Percentiles rank a stretch among this genome's conserved stretches.
Evolutionary conservation across 2,888 invertebrate genomes (phyloP).

Genomic region (Escarpia spicata): DNA sequence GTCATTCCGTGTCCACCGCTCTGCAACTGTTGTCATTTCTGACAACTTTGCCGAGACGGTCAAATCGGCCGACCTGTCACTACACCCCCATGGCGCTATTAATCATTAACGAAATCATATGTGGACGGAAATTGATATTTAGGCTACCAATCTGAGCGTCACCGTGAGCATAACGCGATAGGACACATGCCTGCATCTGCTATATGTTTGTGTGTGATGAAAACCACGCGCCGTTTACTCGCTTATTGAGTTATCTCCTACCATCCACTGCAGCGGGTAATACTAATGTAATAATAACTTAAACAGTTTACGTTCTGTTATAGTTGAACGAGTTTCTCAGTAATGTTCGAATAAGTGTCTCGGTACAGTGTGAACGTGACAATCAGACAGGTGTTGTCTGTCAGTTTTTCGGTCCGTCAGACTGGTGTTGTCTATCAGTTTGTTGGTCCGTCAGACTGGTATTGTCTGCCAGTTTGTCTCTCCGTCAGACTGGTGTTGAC

Average conservation of each 20-base stretch:
- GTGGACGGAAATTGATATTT: not conserved
- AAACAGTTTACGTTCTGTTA: not conserved
- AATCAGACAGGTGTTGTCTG: no score
- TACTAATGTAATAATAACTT: not conserved
- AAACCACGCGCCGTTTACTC: not conserved
- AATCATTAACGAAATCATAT: not conserved
- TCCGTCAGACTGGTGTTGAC: no score
- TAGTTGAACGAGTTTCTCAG: no score
- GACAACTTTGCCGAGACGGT: not conserved
- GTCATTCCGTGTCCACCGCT: not conserved
- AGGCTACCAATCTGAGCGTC: not conserved
- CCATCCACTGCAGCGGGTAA: not conserved
- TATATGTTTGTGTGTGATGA: not conserved
- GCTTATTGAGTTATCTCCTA: not conserved
- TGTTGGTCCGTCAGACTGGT: no score
- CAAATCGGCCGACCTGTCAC: no score
- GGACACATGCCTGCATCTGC: not conserved
- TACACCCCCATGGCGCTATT: not conserved
- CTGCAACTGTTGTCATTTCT: not conserved
- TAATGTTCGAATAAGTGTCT: no score
- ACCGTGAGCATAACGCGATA: not conserved
- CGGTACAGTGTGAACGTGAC: no score
- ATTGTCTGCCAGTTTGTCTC: no score
- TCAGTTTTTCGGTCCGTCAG: no score
- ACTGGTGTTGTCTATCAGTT: no score